Evolutionary conservation across 2,888 invertebrate species (phyloP).

Genomic region (Didymodactylos carnosus): DNA sequence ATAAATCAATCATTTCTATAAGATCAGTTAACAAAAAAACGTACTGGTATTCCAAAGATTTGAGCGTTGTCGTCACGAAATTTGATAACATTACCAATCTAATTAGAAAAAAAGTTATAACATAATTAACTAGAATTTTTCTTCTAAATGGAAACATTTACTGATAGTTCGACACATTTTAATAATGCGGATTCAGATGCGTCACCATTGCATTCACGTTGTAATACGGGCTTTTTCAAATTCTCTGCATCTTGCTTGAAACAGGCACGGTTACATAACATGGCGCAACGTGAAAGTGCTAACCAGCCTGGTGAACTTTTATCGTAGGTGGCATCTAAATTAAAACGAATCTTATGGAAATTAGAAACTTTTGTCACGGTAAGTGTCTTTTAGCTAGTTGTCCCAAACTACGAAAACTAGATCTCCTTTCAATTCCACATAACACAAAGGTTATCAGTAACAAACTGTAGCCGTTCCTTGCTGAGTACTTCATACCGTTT

Average conservation of each 20-base stretch:
- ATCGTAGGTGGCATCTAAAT: slow-evolving; percentile 55
- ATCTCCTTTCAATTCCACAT: too few relatives aligned
- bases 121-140: not conserved
- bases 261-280: slow-evolving; percentile 91
- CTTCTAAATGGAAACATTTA: not conserved
- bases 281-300: slow-evolving; percentile 74
- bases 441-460: too few relatives aligned
- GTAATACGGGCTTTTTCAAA: slow-evolving; percentile 40
- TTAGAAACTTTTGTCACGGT: too few relatives aligned
- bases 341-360: too few relatives aligned
- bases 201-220: slow-evolving; percentile 36
- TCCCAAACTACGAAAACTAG: too few relatives aligned
- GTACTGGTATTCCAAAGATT: slow-evolving; percentile 36
- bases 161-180: slow-evolving; percentile 31
- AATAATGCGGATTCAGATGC: slow-evolving; percentile 38
- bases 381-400: too few relatives aligned
- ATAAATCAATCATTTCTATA: too few relatives aligned
- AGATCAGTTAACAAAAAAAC: too few relatives aligned
- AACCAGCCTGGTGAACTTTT: slow-evolving; percentile 50
- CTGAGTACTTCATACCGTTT: too few relatives aligned
- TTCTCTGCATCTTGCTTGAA: slow-evolving; percentile 86
- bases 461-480: too few relatives aligned
- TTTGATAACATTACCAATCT: slow-evolving; percentile 28
- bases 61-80: slow-evolving; percentile 30
- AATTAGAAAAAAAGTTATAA: not conserved